Base-by-base conservation (phyloP, 64 coral and sea anemone species). In the Pocillopora damicornis region DNA sequence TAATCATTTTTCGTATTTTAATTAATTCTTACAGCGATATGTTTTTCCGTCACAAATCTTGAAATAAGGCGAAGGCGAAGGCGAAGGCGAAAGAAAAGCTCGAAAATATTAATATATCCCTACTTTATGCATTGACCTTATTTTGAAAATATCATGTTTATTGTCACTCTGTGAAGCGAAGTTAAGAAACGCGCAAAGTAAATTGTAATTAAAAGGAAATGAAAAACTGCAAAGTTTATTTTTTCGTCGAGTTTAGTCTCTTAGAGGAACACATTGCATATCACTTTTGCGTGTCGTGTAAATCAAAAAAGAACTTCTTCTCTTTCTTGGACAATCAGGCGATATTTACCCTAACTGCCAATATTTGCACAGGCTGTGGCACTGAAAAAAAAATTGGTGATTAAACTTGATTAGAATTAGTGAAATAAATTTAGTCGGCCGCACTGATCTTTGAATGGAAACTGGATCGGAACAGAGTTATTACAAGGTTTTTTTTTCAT, bases 301-400 rank as follows among this genome's bases (percentile, higher is more conserved):
- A 85, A 85, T 73, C 81, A 73, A 14, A 85, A 85, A 72, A 56
- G 72, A 85, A 9, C 42, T 51, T 51, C 42, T n/a, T 85, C 51
- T 9, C 65, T 57, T 58, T 56, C 64, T 68, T 73, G 81, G 69
- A 36, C 65, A 85, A 68, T 85, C 37, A 85, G 45, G 15, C 11
- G 45, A 58, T 85, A 85, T 85, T 85, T 85, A 85, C 65, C 71
- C 51, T 58, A 85, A 85, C 65, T 85, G 65, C 63, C 58, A 85
- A 85, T 85, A 85, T 85, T 85, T 71, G 37, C 26, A 37, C 65
- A 85, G 38, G 65, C 45, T 85, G 71, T 72, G 37, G 58, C 10
- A 18, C 18, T 14, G 37, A 5, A 73, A 56, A 65, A 30, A 85
- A 85, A 85, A 30, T 83, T 85, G 65, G 18, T 85, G 81, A 85